Base-by-base conservation (phyloP, 2,797 vertebrate species). In the Sebastes nivosus region DNA sequence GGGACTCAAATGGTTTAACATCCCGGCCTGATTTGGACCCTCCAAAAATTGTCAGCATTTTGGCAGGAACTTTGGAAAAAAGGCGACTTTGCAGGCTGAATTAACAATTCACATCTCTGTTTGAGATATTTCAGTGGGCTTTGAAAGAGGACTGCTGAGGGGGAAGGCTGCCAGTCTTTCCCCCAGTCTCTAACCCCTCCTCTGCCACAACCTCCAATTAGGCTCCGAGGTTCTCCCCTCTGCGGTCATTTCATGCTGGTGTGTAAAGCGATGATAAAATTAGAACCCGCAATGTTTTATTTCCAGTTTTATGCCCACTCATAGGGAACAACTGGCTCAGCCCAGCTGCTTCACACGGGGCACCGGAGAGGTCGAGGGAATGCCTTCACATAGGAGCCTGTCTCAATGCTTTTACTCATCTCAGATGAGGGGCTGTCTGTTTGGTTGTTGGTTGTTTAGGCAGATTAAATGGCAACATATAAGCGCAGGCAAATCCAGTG, bases 221-320 rank as follows among this genome's bases (percentile, higher is more conserved):
- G 87, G 71, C 89, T 91, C 77, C 14, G 79, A 93, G 89, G 91
- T 92, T 92, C 92, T 92, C 91, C 88, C 72, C 89, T 89, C 90
- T 83, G 88, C 4, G 85, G 91, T 92, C 78, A 36, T 81, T 91
- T 87, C 80, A 82, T 90, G 83, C 85, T 92, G 86, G 84, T 81
- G 75, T 87, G 88, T 93, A 87, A 93, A 87, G 84, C 72, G 27
- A 87, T 77, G 88, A 88, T 92, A 92, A 94, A 95, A 94, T 94
- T 95, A 95, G 93, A 95, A 91, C 67, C 90, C 86, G 80, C 88
- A 92, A 87, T 92, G 90, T 95, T 95, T 94, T 94, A 93, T 94
- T 94, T 94, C 79, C 76, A 91, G 86, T 92, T 94, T 92, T 85
- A 87, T 87, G 90, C 85, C 81, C 76, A 88, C 79, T 93, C 87